A percentile compares a stretch with the other conserved stretches of the same genome.
phyloP scores from a whole-genome alignment of 2,888 invertebrate genomes.

The Tetrapedia diversipes region DNA sequence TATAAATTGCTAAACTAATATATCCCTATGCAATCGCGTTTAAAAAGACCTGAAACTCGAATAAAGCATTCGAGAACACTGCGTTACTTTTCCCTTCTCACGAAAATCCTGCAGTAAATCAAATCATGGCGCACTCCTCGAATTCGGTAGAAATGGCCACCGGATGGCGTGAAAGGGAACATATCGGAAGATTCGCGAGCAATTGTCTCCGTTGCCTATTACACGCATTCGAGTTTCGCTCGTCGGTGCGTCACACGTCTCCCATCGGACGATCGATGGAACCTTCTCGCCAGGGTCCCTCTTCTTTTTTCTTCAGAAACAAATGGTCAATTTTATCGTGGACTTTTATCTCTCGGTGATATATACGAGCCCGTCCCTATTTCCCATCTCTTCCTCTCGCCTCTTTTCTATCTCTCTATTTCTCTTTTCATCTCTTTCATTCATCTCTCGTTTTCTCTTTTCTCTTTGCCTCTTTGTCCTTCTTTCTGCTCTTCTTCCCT shows the following conservation, averaged over 20 bases:
- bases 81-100: too few species aligned
- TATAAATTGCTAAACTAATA: too few species aligned
- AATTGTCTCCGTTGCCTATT: conserved; percentile 16
- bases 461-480: too few species aligned
- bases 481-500: too few species aligned
- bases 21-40: too few species aligned
- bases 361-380: conserved; percentile 34
- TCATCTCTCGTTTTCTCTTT: too few species aligned
- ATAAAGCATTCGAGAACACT: too few species aligned
- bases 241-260: conserved; percentile 10
- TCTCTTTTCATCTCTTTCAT: too few species aligned
- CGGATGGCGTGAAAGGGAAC: neutral
- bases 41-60: too few species aligned
- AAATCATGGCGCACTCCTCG: too few species aligned
- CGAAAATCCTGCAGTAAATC: too few species aligned
- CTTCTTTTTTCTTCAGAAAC: conserved; percentile 36
- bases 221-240: conserved; percentile 17
- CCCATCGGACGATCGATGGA: conserved; percentile 41
- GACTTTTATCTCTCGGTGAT: conserved; percentile 55
- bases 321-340: conserved; percentile 59
- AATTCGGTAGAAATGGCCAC: neutral
- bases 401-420: conserved; percentile 10
- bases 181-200: conserved; percentile 5
- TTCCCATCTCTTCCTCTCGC: too few species aligned
- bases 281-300: conserved; percentile 17